A percentile compares a stretch with the other conserved stretches of the same genome.
phyloP scores from a whole-genome alignment of 2,888 invertebrate species.

The Cremastinae sp. region DNA sequence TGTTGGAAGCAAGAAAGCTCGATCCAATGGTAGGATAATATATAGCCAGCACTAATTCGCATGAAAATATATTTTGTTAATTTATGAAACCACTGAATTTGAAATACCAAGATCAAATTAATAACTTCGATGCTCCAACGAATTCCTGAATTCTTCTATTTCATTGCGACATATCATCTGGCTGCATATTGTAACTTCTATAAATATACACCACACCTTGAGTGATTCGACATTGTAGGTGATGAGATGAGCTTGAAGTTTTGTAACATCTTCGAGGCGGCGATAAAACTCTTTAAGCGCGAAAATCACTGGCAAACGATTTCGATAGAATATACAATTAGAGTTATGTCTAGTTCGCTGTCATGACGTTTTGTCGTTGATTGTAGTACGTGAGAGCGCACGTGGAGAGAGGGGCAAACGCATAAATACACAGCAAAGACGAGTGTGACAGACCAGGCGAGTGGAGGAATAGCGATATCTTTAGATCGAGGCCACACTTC shows the following conservation, averaged over 20 bases:
- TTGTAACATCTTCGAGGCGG: background rate
- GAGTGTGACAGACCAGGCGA: constrained; percentile 20
- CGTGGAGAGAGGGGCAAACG: constrained; percentile 46
- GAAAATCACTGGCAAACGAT: constrained; percentile 71
- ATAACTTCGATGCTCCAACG: background rate
- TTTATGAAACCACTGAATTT: background rate
- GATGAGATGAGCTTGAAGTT: background rate
- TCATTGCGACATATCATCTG: background rate
- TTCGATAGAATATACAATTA: constrained; percentile 40
- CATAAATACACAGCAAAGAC: background rate
- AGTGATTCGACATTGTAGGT: background rate
- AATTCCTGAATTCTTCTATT: background rate
- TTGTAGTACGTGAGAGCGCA: constrained; percentile 41
- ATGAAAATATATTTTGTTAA: background rate
- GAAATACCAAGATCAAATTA: background rate
- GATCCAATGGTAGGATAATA: too few relatives aligned
- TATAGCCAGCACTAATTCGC: too few relatives aligned
- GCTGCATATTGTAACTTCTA: background rate
- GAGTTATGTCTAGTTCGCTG: constrained; percentile 18
- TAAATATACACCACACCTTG: background rate
- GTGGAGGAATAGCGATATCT: constrained; percentile 70
- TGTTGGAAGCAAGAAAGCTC: too few relatives aligned
- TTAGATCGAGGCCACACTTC: constrained; percentile 74
- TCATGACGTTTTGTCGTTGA: constrained; percentile 48
- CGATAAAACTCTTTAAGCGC: constrained; percentile 21